Percentiles rank a stretch among this genome's conserved stretches.
phyloP scores from a whole-genome alignment of 2,113 vertebrate species.

The Phainopepla nitens region DNA sequence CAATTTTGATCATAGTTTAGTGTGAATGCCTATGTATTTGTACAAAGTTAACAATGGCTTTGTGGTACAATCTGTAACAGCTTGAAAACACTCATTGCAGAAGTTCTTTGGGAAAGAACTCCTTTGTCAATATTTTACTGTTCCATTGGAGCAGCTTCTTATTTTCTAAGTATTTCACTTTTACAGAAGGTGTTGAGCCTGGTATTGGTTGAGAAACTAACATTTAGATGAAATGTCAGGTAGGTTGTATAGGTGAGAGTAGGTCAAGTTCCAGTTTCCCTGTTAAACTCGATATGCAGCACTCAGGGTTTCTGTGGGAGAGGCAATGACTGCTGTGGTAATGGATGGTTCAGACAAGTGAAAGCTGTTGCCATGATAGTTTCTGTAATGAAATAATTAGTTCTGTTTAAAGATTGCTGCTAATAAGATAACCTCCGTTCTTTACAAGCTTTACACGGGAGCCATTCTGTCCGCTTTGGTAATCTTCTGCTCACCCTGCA shows the following conservation, averaged over 20 bases:
- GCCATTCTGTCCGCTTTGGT: not conserved
- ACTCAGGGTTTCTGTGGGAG: not conserved
- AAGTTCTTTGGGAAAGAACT: not conserved
- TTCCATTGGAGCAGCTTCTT: not conserved
- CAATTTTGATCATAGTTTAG: not conserved
- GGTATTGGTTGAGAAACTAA: not conserved
- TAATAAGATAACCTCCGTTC: slow-evolving; percentile 21
- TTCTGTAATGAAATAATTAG: slow-evolving; percentile 59
- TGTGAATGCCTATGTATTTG: not conserved
- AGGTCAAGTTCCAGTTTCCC: not conserved
- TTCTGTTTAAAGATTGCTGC: slow-evolving; percentile 39
- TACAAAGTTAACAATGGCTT: not conserved
- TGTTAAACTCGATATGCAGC: rapidly evolving
- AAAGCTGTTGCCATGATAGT: slow-evolving; percentile 13
- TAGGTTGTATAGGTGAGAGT: not conserved
- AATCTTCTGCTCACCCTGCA: not conserved
- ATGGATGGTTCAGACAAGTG: slow-evolving; percentile 11
- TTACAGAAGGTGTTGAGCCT: not conserved
- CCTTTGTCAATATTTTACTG: not conserved
- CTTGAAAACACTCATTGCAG: not conserved
- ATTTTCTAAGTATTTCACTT: not conserved
- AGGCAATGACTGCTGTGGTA: not conserved
- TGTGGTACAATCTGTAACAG: not conserved
- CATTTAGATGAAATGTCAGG: not conserved
- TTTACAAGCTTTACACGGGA: not conserved